phyloP scores from a whole-genome alignment of 2,888 invertebrate genomes.

The Dolomedes plantarius region DNA sequence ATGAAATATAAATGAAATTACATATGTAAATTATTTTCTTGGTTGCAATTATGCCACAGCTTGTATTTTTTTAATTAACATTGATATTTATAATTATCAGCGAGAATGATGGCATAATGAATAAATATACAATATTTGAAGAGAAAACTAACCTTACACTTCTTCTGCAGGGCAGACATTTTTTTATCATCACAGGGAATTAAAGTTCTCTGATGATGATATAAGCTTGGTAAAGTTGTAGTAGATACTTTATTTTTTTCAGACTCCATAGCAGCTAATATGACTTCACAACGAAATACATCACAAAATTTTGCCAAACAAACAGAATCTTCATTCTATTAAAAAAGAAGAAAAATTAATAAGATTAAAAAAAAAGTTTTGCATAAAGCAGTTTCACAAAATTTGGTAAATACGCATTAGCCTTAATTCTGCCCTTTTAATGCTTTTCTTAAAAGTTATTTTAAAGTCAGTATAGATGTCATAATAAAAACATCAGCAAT shows the following conservation, averaged over 20 bases:
- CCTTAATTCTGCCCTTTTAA: too few relatives aligned
- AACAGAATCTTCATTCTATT: conserved; percentile 91
- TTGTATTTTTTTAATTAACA: too few relatives aligned
- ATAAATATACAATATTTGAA: not conserved
- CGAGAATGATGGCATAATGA: too few relatives aligned
- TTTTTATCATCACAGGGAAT: conserved; percentile 55
- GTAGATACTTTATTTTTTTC: conserved; percentile 54
- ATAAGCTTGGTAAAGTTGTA: conserved; percentile 21
- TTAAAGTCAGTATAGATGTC: too few relatives aligned
- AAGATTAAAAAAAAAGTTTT: too few relatives aligned
- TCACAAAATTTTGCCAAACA: conserved; percentile 96
- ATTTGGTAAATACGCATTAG: too few relatives aligned
- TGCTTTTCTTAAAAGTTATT: too few relatives aligned
- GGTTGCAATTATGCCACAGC: too few relatives aligned
- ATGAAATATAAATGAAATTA: too few relatives aligned
- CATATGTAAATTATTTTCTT: too few relatives aligned
- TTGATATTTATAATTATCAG: too few relatives aligned
- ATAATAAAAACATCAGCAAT: too few relatives aligned
- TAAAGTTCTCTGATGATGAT: conserved; percentile 32
- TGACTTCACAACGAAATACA: conserved; percentile 94
- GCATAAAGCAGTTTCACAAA: not conserved
- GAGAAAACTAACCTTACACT: conserved; percentile 43
- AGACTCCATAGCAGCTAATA: conserved; percentile 75
- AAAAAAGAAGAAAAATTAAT: conserved; percentile 41
- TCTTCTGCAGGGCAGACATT: conserved; percentile 53